Base-by-base conservation (phyloP, 2,888 invertebrate species). In the Phengaris arion region DNA sequence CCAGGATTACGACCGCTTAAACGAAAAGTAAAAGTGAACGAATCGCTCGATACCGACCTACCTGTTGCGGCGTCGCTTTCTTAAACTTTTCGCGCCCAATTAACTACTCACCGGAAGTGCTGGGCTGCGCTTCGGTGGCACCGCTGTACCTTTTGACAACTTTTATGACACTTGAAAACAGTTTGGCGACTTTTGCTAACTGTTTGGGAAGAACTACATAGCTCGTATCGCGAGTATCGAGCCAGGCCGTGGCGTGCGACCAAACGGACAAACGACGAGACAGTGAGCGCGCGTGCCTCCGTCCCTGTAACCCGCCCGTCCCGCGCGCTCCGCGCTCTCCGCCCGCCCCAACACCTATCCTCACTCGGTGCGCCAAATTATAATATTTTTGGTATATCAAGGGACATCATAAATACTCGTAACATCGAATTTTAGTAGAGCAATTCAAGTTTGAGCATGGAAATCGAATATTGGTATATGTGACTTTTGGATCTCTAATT, bases 1-100 rank as follows among this genome's bases (percentile, higher is more conserved):
- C 84, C 83, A 81, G 85, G 87, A 88, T 87, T 86, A 86, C 81
- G 81, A 80, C 76, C 82, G 84, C 83, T 86, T 86, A 83, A 82
- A 82, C 82, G 83, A 85, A 87, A 89, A 88, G 87, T 87, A 86
- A 87, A 79, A 86, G 77, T 75, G 76, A 77, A 79, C 76, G 77
- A 59, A 77, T 76, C 88, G 89, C 87, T 90, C 90, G 86, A 90
- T 90, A 91, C 82, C 82, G 82, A 79, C 83, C 85, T 87, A 90
- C 90, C 89, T 90, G 90, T 90, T 90, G 90, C 89, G 87, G 83
- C 85, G 85, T 84, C 87, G 86, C 86, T 75, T 46, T 79, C 83
- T 82, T 81, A 89, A 91, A 89, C 85, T 91, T 89, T 89, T 87
- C 86, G 85, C 87, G 87, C 84, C 81, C 83, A 82, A 79, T 82